Conservation (phyloP, 2,888 invertebrate species). For the Acleris literana region DNA sequence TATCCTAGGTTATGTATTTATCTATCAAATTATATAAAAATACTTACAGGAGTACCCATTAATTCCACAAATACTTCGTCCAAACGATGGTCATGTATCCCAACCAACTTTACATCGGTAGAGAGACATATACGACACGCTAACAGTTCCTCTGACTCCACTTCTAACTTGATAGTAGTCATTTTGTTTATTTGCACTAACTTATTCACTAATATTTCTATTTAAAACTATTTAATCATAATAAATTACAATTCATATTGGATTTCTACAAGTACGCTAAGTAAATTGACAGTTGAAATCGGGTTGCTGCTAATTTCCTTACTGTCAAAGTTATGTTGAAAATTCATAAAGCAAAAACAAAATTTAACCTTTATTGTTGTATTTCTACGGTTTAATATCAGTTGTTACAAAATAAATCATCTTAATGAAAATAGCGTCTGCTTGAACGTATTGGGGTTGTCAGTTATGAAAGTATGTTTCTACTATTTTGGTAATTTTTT, state of each 20-base stretch:
- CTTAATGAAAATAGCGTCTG: background rate
- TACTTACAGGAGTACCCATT: conserved; percentile 26
- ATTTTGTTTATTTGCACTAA: conserved; percentile 17
- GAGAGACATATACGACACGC: conserved; percentile 31
- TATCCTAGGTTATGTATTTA: background rate
- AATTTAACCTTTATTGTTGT: background rate
- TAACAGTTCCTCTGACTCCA: conserved; percentile 15
- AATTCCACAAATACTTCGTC: conserved; percentile 25
- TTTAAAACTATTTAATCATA: conserved; percentile 17
- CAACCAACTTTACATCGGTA: conserved; percentile 17
- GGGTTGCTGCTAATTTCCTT: background rate
- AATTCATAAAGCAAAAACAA: background rate
- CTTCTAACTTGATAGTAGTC: conserved; percentile 26
- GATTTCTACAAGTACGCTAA: conserved; percentile 28
- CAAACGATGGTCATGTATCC: conserved; percentile 20
- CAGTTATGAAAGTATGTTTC: background rate
- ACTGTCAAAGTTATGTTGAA: background rate
- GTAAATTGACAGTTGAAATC: conserved; percentile 20
- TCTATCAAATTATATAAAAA: background rate
- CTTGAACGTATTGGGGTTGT: background rate
- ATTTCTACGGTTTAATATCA: background rate
- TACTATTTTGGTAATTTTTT: conserved; percentile 11
- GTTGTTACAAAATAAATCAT: too few species aligned
- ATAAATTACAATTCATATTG: conserved; percentile 30
- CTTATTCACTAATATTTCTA: conserved; percentile 20